Conservation (phyloP, 2,888 invertebrate genomes). For the Venustoraphidia nigricollis region DNA sequence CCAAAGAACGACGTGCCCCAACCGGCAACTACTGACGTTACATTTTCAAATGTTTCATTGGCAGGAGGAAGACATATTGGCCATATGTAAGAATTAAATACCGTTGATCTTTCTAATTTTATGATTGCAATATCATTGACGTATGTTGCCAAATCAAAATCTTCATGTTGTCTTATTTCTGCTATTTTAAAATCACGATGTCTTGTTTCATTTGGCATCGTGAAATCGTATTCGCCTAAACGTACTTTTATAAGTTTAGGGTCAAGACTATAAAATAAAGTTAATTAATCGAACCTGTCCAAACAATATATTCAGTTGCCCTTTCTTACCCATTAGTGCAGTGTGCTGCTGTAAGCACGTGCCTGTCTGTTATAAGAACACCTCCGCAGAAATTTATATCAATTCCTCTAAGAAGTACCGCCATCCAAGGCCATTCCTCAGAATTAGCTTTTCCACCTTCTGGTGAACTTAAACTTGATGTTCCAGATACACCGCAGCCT, state of each 20-base stretch:
- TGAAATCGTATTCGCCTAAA: conserved; percentile 71
- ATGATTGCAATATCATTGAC: conserved; percentile 66
- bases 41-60: conserved; percentile 39
- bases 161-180: conserved; percentile 48
- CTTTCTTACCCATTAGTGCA: conserved; percentile 42
- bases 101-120: conserved; percentile 44
- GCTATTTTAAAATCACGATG: conserved; percentile 51
- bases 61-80: conserved; percentile 68
- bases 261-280: conserved; percentile 30
- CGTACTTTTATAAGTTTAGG: conserved; percentile 49
- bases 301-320: not conserved
- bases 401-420: conserved; percentile 47
- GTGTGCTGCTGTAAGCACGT: conserved; percentile 65
- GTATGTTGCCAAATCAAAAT: conserved; percentile 50
- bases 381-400: conserved; percentile 65
- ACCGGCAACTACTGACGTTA: conserved; percentile 52
- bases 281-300: not conserved
- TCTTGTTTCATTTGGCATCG: conserved; percentile 46
- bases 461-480: conserved; percentile 24
- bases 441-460: conserved; percentile 15
- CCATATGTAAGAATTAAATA: conserved; percentile 67
- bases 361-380: conserved; percentile 59
- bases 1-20: conserved; percentile 63
- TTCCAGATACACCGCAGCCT: conserved; percentile 41
- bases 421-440: conserved; percentile 76